These are phyloP conservation scores for Ia io DNA, from an alignment of 2,113 vertebrate species.

Conservation along the genomic window DNA sequence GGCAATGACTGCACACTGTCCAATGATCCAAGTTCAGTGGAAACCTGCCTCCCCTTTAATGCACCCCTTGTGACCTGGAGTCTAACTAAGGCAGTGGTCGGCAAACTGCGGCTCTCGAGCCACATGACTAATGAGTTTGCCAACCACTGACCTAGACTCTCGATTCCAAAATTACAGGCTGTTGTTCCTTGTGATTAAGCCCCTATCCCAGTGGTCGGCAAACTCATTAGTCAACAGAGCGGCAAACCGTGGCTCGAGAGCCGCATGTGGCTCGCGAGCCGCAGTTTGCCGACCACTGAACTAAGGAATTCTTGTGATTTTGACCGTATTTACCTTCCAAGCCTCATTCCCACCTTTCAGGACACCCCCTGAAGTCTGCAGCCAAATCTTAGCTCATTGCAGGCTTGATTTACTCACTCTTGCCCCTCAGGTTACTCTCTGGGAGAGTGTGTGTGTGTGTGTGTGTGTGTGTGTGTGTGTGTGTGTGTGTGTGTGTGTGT, in stretches of 20 bases:
- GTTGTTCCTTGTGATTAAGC: no score
- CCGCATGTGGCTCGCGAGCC: no score
- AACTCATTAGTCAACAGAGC: no score
- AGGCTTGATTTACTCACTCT: conserved; percentile 25
- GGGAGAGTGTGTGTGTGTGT: neutral
- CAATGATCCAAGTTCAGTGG: neutral
- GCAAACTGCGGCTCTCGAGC: no score
- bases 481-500: no score
- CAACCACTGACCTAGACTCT: no score
- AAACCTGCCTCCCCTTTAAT: neutral
- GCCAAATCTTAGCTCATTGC: conserved; percentile 1
- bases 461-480: neutral
- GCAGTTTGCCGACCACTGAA: no score
- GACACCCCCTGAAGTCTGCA: neutral
- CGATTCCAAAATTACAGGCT: no score
- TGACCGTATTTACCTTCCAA: neutral
- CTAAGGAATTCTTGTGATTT: neutral
- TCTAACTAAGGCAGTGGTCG: neutral
- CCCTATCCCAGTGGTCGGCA: no score
- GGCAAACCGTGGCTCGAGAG: no score
- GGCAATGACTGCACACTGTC: neutral
- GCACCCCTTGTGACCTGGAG: neutral
- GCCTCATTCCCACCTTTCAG: conserved; percentile 10
- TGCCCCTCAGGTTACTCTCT: neutral
- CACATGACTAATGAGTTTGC: no score